Conservation (phyloP, 2,113 vertebrate species). For the Mugil cephalus region DNA sequence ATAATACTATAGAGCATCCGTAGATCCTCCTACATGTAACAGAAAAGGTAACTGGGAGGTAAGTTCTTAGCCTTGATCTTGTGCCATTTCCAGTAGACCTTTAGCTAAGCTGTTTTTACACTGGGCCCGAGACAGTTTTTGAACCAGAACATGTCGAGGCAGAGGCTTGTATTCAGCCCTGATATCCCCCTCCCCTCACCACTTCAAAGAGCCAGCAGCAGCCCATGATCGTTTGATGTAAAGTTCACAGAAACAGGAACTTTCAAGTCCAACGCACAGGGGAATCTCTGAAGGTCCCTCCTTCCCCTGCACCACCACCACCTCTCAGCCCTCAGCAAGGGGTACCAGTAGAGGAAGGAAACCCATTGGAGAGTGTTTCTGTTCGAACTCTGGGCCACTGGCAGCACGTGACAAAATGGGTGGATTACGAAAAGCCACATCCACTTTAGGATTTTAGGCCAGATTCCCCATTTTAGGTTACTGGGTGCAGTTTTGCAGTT, state of each 20-base stretch:
- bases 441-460: slow-evolving; percentile 33
- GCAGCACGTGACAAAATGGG: slow-evolving; percentile 15
- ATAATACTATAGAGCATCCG: background rate
- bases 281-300: slow-evolving; percentile 74
- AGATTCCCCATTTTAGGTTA: slow-evolving; percentile 25
- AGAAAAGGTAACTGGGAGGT: slow-evolving; percentile 31
- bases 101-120: slow-evolving; percentile 41
- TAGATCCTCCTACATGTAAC: slow-evolving; percentile 24
- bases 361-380: slow-evolving; percentile 41
- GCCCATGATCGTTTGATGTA: slow-evolving; percentile 82
- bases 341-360: slow-evolving; percentile 62
- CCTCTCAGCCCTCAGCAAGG: slow-evolving; percentile 50
- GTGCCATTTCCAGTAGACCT: slow-evolving; percentile 67
- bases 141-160: slow-evolving; percentile 73
- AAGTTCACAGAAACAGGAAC: slow-evolving; percentile 84
- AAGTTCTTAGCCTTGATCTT: slow-evolving; percentile 57
- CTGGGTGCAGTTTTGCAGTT: slow-evolving; percentile 10
- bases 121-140: slow-evolving; percentile 36
- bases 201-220: slow-evolving; percentile 83
- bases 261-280: slow-evolving; percentile 79
- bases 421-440: slow-evolving; percentile 34
- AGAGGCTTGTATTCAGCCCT: slow-evolving; percentile 59
- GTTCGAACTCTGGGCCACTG: slow-evolving; percentile 27
- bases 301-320: slow-evolving; percentile 50
- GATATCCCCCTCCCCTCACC: slow-evolving; percentile 45